These are phyloP conservation scores for Neelides sp. DNA, from an alignment of 1,140 invertebrate genomes.

Conservation along the genomic window DNA sequence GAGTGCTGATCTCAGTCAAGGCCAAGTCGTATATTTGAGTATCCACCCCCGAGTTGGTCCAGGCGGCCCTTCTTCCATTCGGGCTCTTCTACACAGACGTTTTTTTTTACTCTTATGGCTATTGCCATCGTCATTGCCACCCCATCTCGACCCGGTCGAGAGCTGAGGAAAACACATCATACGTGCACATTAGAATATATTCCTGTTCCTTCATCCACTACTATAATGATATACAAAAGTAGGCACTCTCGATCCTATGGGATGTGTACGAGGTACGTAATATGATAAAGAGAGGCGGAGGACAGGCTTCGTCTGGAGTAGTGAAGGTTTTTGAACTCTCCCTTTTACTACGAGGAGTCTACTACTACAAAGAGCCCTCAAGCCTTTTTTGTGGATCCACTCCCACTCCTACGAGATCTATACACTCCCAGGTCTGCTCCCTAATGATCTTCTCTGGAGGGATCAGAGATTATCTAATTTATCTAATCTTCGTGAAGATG, in stretches of 20 bases:
- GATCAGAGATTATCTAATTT: conserved; percentile 9
- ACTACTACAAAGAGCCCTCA: neutral
- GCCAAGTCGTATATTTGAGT: conserved; percentile 12
- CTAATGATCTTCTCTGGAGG: conserved; percentile 4
- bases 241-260: too few relatives aligned
- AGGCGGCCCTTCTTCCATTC: too few relatives aligned
- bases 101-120: too few relatives aligned
- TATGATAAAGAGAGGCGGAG: neutral
- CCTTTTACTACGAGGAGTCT: neutral
- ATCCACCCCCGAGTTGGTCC: conserved; percentile 4
- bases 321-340: conserved; percentile 14
- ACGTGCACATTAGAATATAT: too few relatives aligned
- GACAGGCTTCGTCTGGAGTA: neutral
- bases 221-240: too few relatives aligned
- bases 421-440: too few relatives aligned
- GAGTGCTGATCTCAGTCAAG: conserved; percentile 13
- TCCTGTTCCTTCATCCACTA: too few relatives aligned
- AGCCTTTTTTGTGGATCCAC: neutral
- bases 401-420: too few relatives aligned
- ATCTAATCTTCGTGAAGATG: conserved; percentile 13
- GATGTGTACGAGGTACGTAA: neutral
- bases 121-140: too few relatives aligned
- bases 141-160: too few relatives aligned
- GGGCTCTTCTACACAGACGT: too few relatives aligned
- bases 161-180: too few relatives aligned